Conservation (phyloP, 2,113 vertebrate genomes). For the Motacilla alba region DNA sequence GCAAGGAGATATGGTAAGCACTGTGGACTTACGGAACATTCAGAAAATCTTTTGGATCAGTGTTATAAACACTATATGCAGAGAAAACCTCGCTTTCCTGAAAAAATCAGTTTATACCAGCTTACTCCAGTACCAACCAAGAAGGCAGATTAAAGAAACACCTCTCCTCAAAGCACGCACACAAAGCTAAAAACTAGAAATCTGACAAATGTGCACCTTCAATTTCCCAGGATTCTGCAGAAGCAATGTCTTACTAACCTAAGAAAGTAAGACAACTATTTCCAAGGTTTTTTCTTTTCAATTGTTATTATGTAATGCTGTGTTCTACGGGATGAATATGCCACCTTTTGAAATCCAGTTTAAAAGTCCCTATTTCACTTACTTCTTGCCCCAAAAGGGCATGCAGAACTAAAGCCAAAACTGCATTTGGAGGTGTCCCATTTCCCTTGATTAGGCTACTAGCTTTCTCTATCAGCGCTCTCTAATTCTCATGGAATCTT, state of each 20-base stretch:
- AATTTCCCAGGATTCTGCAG: background rate
- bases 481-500: background rate
- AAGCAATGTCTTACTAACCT: background rate
- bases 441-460: background rate
- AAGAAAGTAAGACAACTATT: background rate
- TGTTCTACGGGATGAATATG: background rate
- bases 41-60: background rate
- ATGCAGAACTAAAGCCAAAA: background rate
- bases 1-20: background rate
- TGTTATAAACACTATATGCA: background rate
- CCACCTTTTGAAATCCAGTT: background rate
- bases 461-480: background rate
- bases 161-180: background rate
- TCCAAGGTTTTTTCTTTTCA: background rate
- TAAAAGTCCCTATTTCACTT: background rate
- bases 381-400: background rate
- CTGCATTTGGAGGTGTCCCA: background rate
- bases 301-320: background rate
- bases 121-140: background rate
- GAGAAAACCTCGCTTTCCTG: background rate
- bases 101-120: background rate
- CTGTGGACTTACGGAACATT: background rate
- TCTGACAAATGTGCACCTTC: background rate
- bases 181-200: background rate
- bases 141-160: background rate